Conservation (phyloP, 1,140 invertebrate species). For the Nasonia vitripennis region DNA sequence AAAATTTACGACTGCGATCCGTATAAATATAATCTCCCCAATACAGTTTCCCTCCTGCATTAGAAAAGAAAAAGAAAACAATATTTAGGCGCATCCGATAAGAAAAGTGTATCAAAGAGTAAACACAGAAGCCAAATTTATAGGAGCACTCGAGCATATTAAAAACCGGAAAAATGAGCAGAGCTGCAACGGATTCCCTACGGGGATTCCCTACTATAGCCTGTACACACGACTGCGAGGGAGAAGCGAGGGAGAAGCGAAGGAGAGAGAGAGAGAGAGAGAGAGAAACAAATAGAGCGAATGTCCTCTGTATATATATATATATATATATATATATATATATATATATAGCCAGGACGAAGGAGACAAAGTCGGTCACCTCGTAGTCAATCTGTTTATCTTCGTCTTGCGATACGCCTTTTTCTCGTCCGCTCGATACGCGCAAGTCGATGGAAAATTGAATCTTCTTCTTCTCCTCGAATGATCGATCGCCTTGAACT, state of each 20-base stretch:
- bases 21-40: too few relatives aligned
- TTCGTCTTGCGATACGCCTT: not conserved
- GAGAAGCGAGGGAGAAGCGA: not conserved
- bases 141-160: not conserved
- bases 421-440: not conserved
- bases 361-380: not conserved
- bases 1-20: not conserved
- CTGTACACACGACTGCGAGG: not conserved
- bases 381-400: not conserved
- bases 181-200: not conserved
- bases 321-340: not conserved
- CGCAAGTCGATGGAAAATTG: not conserved
- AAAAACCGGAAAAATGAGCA: constrained; percentile 3
- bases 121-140: not conserved
- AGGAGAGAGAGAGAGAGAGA: not conserved
- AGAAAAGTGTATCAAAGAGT: not conserved
- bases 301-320: not conserved
- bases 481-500: not conserved
- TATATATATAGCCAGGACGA: not conserved
- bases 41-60: not conserved
- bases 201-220: not conserved
- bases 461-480: not conserved
- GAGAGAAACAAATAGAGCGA: not conserved
- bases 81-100: not conserved
- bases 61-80: not conserved